Conservation (phyloP, 2,888 invertebrate genomes). For the Sesia apiformis region DNA sequence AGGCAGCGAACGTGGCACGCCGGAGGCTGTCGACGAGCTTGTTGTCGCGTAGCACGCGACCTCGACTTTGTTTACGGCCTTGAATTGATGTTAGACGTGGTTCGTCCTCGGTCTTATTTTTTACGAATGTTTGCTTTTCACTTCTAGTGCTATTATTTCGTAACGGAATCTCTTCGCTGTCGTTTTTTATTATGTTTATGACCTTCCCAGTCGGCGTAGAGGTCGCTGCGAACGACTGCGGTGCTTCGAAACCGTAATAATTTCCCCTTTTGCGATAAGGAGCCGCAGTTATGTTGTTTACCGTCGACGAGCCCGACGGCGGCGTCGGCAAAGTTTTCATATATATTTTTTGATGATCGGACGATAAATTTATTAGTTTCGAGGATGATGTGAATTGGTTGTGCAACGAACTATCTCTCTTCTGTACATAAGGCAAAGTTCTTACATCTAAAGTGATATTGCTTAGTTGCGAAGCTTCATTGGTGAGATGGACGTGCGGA, state of each 20-base stretch:
- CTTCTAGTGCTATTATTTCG: slow-evolving; percentile 5
- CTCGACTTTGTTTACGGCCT: slow-evolving; percentile 7
- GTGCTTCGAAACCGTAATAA: slow-evolving; percentile 5
- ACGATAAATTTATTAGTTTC: slow-evolving; percentile 16
- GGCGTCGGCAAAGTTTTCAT: slow-evolving; percentile 19
- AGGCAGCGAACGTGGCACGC: neutral
- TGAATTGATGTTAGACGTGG: slow-evolving; percentile 10
- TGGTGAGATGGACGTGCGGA: neutral
- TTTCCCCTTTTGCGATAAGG: slow-evolving; percentile 10
- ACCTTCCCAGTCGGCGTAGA: slow-evolving; percentile 5
- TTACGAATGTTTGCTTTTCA: slow-evolving; percentile 5
- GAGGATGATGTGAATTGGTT: slow-evolving; percentile 6
- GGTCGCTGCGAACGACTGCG: slow-evolving; percentile 7
- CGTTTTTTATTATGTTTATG: slow-evolving; percentile 17
- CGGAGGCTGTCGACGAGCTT: neutral
- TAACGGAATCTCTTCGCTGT: slow-evolving; percentile 6
- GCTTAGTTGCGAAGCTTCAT: slow-evolving; percentile 14
- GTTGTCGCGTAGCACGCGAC: slow-evolving; percentile 6
- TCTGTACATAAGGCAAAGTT: slow-evolving; percentile 13
- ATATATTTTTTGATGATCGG: slow-evolving; percentile 13
- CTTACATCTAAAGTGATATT: slow-evolving; percentile 25
- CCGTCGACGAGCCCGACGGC: slow-evolving; percentile 10
- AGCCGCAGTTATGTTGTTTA: slow-evolving; percentile 10
- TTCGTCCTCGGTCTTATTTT: slow-evolving; percentile 3
- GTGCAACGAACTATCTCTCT: slow-evolving; percentile 9